Conservation (phyloP, 2,113 vertebrate species). For the Phalacrocorax carbo region DNA sequence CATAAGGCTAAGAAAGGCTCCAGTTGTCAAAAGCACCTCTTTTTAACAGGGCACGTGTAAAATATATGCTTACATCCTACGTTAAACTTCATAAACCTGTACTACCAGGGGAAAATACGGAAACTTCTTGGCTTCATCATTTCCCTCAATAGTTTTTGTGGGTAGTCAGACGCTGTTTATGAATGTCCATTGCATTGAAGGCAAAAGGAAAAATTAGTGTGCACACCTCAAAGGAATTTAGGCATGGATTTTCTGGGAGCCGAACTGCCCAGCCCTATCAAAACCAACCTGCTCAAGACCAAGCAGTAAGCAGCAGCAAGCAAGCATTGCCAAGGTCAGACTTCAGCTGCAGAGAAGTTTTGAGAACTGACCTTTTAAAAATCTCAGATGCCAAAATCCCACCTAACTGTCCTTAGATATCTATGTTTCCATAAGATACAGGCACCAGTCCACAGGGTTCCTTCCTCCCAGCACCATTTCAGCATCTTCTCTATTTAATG, state of each 20-base stretch:
- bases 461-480: background rate
- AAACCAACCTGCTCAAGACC: background rate
- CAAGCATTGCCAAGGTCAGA: background rate
- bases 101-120: background rate
- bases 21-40: background rate
- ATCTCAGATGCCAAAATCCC: background rate
- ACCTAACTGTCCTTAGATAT: background rate
- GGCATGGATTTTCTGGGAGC: background rate
- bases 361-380: background rate
- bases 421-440: background rate
- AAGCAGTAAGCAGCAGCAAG: background rate
- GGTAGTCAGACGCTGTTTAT: background rate
- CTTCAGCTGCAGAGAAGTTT: background rate
- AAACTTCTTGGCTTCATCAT: background rate
- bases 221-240: background rate
- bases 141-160: background rate
- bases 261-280: background rate
- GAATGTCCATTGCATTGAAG: background rate
- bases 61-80: background rate
- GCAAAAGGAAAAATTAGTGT: background rate
- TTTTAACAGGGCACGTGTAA: background rate
- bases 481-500: background rate
- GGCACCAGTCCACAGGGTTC: background rate
- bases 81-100: background rate
- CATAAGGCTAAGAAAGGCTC: background rate